Evolutionary conservation across 2,113 vertebrate species (phyloP), one percentile per base, ranked within the genome.

Genomic region (Spea bombifrons): DNA sequence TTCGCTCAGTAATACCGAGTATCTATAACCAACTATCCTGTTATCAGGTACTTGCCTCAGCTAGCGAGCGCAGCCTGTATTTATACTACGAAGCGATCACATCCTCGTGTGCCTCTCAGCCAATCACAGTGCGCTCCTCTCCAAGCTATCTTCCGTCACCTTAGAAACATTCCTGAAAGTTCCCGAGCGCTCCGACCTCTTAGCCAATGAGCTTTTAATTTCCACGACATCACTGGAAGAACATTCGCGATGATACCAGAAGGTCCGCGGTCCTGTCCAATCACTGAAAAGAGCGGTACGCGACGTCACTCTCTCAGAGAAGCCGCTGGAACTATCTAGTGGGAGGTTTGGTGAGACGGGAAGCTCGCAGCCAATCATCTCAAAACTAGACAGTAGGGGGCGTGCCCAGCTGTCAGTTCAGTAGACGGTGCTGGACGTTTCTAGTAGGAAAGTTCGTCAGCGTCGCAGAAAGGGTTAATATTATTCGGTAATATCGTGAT

Each of bases 121-220:
- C 57, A 61, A 66, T 66, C 65, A 45, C 17, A 66, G 30, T 1
- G 57, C 57, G 57, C 6, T 71, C 69, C 16, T 53, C 49, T 43
- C 48, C 9, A 71, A 8, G 69, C 49, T 53, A 61, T 13, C 8
- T 12, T 30, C 8, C 6, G 49, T 71, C 49, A 5, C 69, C 16
- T 52, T 49, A 53, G 69, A 48, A 71, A 71, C 50, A 8, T 13
- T 71, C 69, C 49, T 16, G 69, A 71, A 55, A 49, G 52, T 55
- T 71, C 69, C 69, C 50, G 50, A 71, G 69, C 16, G 46, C 3
- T 45, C 30, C 1, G 13, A 3, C 7, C 13, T 44, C 4, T 30
- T 6, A 63, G 57, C 71, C 71, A 73, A 73, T 73, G 30, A 73
- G n/a, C 4, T 17, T 7, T 13, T 13, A 45, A 7, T 43, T 45